Percentiles rank a stretch among this genome's conserved stretches.
phyloP scores from a whole-genome alignment of 1,140 invertebrate species.

The Nephotettix cincticeps region DNA sequence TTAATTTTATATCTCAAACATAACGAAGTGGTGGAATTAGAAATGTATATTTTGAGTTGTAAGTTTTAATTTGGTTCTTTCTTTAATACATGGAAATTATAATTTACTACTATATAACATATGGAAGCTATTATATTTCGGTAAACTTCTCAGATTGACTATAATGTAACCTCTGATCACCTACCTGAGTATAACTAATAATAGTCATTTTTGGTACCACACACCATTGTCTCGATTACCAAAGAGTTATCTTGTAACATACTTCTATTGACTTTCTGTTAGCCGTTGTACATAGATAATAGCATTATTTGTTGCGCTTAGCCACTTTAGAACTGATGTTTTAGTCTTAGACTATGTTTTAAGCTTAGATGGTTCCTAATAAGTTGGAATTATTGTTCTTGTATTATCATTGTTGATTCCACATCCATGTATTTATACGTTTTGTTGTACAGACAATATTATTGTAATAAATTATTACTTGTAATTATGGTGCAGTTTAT shows the following conservation, averaged over 20 bases:
- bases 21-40: too few species aligned
- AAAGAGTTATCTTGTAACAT: neutral
- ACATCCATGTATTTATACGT: neutral
- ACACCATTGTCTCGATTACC: neutral
- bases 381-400: neutral
- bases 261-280: neutral
- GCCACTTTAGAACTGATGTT: constrained; percentile 1
- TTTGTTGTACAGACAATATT: neutral
- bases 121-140: too few species aligned
- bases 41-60: too few species aligned
- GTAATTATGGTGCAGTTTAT: too few species aligned
- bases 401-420: neutral
- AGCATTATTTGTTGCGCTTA: neutral
- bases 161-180: too few species aligned
- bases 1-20: too few species aligned
- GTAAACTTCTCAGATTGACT: too few species aligned
- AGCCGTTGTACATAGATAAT: neutral
- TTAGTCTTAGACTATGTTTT: neutral
- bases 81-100: too few species aligned
- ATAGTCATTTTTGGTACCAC: too few species aligned
- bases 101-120: too few species aligned
- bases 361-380: neutral
- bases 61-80: too few species aligned
- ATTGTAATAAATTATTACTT: constrained; percentile 1
- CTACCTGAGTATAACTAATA: too few species aligned